Evolutionary conservation across 2,888 invertebrate species (phyloP), one percentile per base, ranked within the genome.

Genomic region (Patella caerulea): DNA sequence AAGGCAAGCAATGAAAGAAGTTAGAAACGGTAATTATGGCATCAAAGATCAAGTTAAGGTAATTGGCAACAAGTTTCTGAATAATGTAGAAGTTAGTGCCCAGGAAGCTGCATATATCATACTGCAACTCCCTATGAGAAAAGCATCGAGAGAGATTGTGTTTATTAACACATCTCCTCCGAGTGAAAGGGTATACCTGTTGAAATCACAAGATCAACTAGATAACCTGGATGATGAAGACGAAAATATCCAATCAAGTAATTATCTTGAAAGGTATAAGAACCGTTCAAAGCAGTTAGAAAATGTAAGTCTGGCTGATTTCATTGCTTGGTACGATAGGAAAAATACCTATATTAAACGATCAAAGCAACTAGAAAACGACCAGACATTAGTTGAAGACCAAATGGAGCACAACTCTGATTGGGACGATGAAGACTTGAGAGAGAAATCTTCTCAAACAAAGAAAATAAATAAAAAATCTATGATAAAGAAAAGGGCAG

Each of bases 31-130:
- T 0, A 45, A 9, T 45, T 45, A 45, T 9, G 45, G 45, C 7
- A 17, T 82, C 1, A 77, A 75, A 70, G 73, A 82, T 17, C 83
- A 85, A 55, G 74, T 87, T 3, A 45, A 9, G 45, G 45, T 45
- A 9, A 45, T 45, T 45, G 45, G 45, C 9, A 45, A 45, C 4
- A 45, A 45, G 9, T 45, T 45, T 45, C 45, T 45, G 7, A 45
- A 45, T 45, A 45, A 45, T 45, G 82, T 81, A 1, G 86, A 88
- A 79, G 79, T 88, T 7, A 81, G 82, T 73, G 86, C 87, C 2
- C 87, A 88, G 75, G 88, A 88, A 76, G 86, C 86, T 69, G 83
- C 75, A 3, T 86, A 83, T 77, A 76, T 83, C 9, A 55, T 83
- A 7, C 77, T 88, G n/a, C 78, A 79, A 24, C 73, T 88, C 72